Base-by-base conservation (phyloP, 2,888 invertebrate species). In the Neria commutata region DNA sequence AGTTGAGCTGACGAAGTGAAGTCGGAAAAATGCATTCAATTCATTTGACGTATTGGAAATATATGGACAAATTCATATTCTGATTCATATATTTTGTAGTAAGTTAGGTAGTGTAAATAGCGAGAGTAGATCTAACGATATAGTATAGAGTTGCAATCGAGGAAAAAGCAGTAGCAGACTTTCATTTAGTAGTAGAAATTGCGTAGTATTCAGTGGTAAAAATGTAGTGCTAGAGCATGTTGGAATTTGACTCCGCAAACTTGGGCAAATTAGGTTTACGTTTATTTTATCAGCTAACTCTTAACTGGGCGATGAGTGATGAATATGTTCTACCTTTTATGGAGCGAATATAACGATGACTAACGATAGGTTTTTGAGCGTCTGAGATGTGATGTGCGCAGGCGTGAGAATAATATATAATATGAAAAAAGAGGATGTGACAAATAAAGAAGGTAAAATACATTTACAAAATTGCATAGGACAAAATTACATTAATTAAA, bases 1-100 rank as follows among this genome's bases (percentile, higher is more conserved):
- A 11, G 33, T 45, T 11, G 67, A 58, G 60, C 56, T 54, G 58
- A 61, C 54, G 62, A 54, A 61, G 57, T 58, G 61, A 63, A 63
- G 55, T 63, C 53, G 54, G 54, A 50, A 60, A 60, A 50, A 48
- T 48, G 29, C 24, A 51, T 60, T 63, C 63, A 63, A 52, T 60
- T 61, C 60, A 61, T 61, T 6, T 37, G 37, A 4, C 6, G 14
- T 42, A 42, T 19, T 42, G 19, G 21, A n/a, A n/a, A n/a, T n/a
- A 42, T 19, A 37, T 42, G 42, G 19, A 19, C n/a, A n/a, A n/a
- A n/a, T n/a, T n/a, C n/a, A n/a, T n/a, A n/a, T n/a, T n/a, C n/a
- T n/a, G n/a, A n/a, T n/a, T n/a, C n/a, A n/a, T n/a, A n/a, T 37
- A 42, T 42, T 19, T 42, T 42, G 21, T 19, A 34, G n/a, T 34